Evolutionary conservation across 2,113 vertebrate species (phyloP), one percentile per base, ranked within the genome.

Genomic region (Lophochroa leadbeateri): DNA sequence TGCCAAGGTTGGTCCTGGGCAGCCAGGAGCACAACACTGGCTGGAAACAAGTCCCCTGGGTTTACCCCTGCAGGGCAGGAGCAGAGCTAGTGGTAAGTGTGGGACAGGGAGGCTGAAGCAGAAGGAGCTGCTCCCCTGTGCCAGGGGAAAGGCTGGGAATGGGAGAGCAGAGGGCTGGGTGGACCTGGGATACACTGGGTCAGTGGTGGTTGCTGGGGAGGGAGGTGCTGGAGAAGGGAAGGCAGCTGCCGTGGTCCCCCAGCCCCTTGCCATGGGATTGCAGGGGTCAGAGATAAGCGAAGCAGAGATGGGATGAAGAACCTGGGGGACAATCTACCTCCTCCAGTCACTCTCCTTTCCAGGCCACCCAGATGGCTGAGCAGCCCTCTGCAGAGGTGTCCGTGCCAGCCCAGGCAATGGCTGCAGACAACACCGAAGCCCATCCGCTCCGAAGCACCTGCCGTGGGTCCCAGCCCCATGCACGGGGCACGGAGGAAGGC

Each of bases 381-480:
- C 80, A 86, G 46, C n/a, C 37, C 2, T 2, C 16, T 17, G 11
- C 39, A 31, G 82, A 95, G 31, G 21, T 47, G 33, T 70, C 94
- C 18, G 68, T 94, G 61, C 92, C 97, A 61, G 81, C 92, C 50
- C 92, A 78, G 57, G 52, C 53, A 31, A 61, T 31, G 15, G 75
- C 85, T 47, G 47, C 21, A 5, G 97, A 96, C 35, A 63, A 3
- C 11, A 21, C 75, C 1, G 94, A 95, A 43, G 50, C 60, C 10
- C 25, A 67, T 17, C 72, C 2, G 0, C 70, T 78, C 14, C 96
- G 11, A 29, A 25, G 58, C 37, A 72, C 52, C 18, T 91, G 18
- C 31, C 95, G 27, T 0, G 68, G 96, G 53, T 98, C 98, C 29
- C 97, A 97, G 68, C 65, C 96, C 10, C 27, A 44, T 5, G 83